A percentile compares a stretch with the other conserved stretches of the same genome.
phyloP scores from a whole-genome alignment of 1,140 invertebrate genomes.

The Cherax destructor region DNA sequence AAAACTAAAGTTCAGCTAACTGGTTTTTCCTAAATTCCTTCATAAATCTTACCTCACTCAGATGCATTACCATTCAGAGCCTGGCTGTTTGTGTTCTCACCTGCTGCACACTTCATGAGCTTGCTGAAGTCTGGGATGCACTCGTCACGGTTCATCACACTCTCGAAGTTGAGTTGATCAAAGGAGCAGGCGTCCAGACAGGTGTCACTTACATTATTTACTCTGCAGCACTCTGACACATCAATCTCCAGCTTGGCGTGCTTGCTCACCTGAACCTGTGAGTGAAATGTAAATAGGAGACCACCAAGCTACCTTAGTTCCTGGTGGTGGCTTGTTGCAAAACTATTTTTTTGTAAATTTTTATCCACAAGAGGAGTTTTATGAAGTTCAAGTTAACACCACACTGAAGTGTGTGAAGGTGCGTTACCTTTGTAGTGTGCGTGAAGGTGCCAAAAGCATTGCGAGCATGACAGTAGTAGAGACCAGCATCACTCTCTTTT shows the following conservation, averaged over 20 bases:
- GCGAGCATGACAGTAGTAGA: constrained; percentile 88
- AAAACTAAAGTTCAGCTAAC: too few relatives aligned
- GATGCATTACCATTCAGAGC: too few relatives aligned
- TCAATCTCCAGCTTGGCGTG: constrained; percentile 76
- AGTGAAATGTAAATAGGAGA: neutral
- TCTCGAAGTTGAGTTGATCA: constrained; percentile 85
- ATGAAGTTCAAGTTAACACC: too few relatives aligned
- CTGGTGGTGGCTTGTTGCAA: too few relatives aligned
- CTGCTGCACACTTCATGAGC: constrained; percentile 88
- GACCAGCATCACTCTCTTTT: constrained; percentile 82
- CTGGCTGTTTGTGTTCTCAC: constrained; percentile 73
- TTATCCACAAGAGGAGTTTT: too few relatives aligned
- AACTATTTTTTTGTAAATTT: too few relatives aligned
- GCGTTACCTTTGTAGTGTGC: constrained; percentile 81
- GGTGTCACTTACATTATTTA: constrained; percentile 83
- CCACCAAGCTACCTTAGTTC: too few relatives aligned
- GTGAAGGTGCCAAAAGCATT: constrained; percentile 85
- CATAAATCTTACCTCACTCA: too few relatives aligned
- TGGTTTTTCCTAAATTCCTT: too few relatives aligned
- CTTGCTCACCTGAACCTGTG: constrained; percentile 13
- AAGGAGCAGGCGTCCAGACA: constrained; percentile 88
- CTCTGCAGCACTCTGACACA: constrained; percentile 84
- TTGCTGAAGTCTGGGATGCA: constrained; percentile 89
- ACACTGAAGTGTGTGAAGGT: too few relatives aligned
- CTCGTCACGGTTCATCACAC: constrained; percentile 84